Conservation (phyloP, 2,113 vertebrate species). For the Calidris pugnax region DNA sequence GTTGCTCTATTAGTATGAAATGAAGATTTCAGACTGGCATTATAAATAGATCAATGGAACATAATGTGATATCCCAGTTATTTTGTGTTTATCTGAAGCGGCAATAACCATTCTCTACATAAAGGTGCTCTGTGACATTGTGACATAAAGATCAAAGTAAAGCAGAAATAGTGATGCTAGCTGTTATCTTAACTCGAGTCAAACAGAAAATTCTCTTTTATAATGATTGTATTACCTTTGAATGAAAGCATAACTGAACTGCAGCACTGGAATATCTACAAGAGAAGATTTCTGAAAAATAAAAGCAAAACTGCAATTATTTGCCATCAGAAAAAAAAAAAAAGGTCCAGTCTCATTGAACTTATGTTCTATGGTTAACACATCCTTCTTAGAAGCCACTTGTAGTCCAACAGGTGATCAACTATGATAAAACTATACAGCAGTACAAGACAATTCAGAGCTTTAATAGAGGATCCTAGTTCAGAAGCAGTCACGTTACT, state of each 20-base stretch:
- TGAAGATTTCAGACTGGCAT: neutral
- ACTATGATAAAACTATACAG: neutral
- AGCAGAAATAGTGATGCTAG: neutral
- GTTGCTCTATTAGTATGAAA: neutral
- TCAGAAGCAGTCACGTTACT: neutral
- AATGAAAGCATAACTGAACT: slow-evolving; percentile 88
- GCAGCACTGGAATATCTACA: slow-evolving; percentile 90
- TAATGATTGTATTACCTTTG: slow-evolving; percentile 79
- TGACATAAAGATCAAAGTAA: neutral
- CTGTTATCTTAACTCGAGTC: neutral
- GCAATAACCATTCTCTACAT: neutral
- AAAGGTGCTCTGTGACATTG: neutral
- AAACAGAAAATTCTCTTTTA: neutral
- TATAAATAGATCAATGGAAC: neutral
- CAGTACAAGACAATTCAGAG: neutral
- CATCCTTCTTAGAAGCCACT: neutral
- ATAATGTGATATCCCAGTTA: neutral
- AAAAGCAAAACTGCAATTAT: neutral
- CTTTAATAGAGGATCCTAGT: neutral
- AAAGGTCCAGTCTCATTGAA: neutral
- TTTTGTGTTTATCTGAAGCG: neutral
- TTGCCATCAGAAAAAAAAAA: neutral
- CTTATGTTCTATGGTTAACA: neutral
- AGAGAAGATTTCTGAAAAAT: slow-evolving; percentile 83
- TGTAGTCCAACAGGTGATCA: neutral